phyloP scores from a whole-genome alignment of 2,797 vertebrate genomes.

The Kryptolebias ocellatus region DNA sequence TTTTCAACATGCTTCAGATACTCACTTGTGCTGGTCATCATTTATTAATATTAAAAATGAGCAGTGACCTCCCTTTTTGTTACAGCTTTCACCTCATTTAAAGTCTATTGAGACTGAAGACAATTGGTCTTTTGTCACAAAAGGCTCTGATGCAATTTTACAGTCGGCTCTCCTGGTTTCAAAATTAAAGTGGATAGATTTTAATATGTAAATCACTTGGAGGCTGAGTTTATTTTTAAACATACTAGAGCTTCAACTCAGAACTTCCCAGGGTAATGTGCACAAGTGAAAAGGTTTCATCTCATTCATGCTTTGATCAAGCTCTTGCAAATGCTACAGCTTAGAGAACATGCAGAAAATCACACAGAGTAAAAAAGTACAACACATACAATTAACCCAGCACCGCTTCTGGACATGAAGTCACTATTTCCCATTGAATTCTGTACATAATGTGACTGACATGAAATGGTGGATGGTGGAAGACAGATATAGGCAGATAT shows the following conservation, averaged over 20 bases:
- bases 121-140: conserved; percentile 56
- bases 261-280: conserved; percentile 40
- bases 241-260: conserved; percentile 44
- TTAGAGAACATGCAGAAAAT: not conserved
- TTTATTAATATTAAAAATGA: conserved; percentile 3
- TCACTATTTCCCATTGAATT: not conserved
- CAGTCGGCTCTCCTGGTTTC: conserved; percentile 46
- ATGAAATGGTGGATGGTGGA: too few relatives aligned
- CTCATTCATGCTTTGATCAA: conserved; percentile 51
- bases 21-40: not conserved
- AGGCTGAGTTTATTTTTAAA: conserved; percentile 44
- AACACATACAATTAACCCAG: too few relatives aligned
- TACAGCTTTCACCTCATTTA: conserved; percentile 48
- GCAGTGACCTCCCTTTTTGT: conserved; percentile 20
- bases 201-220: conserved; percentile 63
- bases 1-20: not conserved
- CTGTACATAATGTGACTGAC: too few relatives aligned
- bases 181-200: conserved; percentile 49
- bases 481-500: too few relatives aligned
- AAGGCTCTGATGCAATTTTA: conserved; percentile 62
- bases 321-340: conserved; percentile 16
- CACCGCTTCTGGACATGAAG: not conserved
- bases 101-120: conserved; percentile 34
- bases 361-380: conserved; percentile 3
- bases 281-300: conserved; percentile 37